Evolutionary conservation across 2,888 invertebrate species (phyloP).

Genomic region (Coenonympha glycerion): DNA sequence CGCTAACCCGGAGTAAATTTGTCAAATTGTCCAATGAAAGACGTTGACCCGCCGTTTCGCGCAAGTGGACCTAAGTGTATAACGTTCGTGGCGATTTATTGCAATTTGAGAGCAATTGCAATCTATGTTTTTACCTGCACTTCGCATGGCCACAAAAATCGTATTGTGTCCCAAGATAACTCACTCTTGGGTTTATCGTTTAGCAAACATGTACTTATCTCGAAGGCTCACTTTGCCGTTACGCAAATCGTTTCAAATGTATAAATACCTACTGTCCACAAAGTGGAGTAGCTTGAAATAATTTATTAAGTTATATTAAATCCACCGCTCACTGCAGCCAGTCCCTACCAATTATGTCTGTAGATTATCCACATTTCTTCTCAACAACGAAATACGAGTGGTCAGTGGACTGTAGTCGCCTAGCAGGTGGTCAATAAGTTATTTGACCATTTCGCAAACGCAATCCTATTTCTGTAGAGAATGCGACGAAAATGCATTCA

Average conservation of each 20-base stretch:
- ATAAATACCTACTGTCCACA: conserved; percentile 27
- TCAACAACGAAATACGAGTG: conserved; percentile 30
- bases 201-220: conserved; percentile 17
- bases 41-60: too few relatives aligned
- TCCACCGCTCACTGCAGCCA: conserved; percentile 33
- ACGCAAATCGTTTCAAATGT: conserved; percentile 39
- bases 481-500: conserved; percentile 15
- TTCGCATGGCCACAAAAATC: neutral
- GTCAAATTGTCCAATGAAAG: too few relatives aligned
- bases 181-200: neutral
- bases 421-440: conserved; percentile 18
- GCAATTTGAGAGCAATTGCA: neutral
- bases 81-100: too few relatives aligned
- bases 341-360: conserved; percentile 34
- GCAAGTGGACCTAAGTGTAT: too few relatives aligned
- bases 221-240: conserved; percentile 29
- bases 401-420: conserved; percentile 1
- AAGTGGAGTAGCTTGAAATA: conserved; percentile 34
- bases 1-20: too few relatives aligned
- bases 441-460: conserved; percentile 19
- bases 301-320: conserved; percentile 41
- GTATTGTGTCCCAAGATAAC: conserved; percentile 6
- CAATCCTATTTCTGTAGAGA: conserved; percentile 12
- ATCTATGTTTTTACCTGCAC: neutral
- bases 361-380: conserved; percentile 36